Conservation (phyloP, 2,888 invertebrate genomes). For the Megalurothrips usitatus region DNA sequence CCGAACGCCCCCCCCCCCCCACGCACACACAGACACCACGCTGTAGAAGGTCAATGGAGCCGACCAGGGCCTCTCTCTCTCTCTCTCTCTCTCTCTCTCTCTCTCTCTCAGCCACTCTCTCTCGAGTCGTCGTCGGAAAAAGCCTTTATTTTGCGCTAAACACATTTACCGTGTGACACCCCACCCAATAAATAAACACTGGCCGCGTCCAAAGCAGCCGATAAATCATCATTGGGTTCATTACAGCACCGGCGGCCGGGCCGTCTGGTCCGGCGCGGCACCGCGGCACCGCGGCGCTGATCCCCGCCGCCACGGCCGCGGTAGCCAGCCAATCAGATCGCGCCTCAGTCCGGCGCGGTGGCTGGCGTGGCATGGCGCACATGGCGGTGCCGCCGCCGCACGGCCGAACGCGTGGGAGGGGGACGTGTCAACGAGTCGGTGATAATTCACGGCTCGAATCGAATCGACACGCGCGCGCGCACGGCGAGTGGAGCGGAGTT, state of each 20-base stretch:
- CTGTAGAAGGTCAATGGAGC: too few relatives aligned
- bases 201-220: neutral
- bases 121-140: neutral
- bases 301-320: neutral
- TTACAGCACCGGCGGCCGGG: neutral
- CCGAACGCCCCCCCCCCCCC: too few relatives aligned
- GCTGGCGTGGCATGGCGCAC: neutral
- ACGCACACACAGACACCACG: too few relatives aligned
- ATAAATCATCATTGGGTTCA: constrained; percentile 24
- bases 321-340: constrained; percentile 25
- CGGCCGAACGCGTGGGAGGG: too few relatives aligned
- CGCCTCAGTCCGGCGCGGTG: neutral
- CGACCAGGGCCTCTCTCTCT: neutral
- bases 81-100: neutral
- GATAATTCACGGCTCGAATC: too few relatives aligned
- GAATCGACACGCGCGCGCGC: too few relatives aligned
- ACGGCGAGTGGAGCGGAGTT: too few relatives aligned
- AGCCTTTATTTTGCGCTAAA: constrained; percentile 22
- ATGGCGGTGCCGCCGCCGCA: too few relatives aligned
- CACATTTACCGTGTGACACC: neutral
- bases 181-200: neutral
- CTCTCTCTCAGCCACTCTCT: neutral
- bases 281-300: neutral
- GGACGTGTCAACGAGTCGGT: too few relatives aligned
- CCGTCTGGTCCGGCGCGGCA: neutral